Conservation (phyloP, 2,888 invertebrate genomes). For the Torymus texanus region DNA sequence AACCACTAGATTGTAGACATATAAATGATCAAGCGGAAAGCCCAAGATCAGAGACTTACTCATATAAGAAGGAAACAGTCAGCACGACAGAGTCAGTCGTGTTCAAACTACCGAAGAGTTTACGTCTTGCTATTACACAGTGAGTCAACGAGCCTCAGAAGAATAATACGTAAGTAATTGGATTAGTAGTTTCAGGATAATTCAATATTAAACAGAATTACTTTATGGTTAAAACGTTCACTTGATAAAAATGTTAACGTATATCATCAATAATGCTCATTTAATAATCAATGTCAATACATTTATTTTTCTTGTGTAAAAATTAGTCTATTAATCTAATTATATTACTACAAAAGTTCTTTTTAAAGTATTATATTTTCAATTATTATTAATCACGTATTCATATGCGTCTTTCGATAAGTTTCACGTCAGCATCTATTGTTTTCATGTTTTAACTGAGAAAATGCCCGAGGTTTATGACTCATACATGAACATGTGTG, state of each 20-base stretch:
- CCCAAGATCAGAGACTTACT: conserved; percentile 22
- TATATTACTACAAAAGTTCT: too few relatives aligned
- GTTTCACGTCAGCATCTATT: not conserved
- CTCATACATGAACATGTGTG: too few relatives aligned
- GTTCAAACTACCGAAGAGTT: conserved; percentile 39
- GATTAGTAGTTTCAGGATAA: not conserved
- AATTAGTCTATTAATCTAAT: too few relatives aligned
- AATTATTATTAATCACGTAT: too few relatives aligned
- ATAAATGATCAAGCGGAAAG: conserved; percentile 46
- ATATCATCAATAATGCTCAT: too few relatives aligned
- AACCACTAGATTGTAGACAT: conserved; percentile 27
- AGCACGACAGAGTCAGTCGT: conserved; percentile 43
- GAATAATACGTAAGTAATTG: conserved; percentile 16
- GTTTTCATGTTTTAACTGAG: not conserved
- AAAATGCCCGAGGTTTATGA: conserved; percentile 12
- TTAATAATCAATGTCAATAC: too few relatives aligned
- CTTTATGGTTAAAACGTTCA: too few relatives aligned
- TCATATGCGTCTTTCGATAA: not conserved
- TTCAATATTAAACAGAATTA: too few relatives aligned
- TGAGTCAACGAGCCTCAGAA: not conserved
- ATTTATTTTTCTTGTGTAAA: too few relatives aligned
- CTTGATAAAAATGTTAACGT: too few relatives aligned
- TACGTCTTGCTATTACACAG: conserved; percentile 25
- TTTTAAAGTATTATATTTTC: too few relatives aligned
- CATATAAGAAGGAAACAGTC: conserved; percentile 53